Base-by-base conservation (phyloP, 2,888 invertebrate species). In the Apoda limacodes region DNA sequence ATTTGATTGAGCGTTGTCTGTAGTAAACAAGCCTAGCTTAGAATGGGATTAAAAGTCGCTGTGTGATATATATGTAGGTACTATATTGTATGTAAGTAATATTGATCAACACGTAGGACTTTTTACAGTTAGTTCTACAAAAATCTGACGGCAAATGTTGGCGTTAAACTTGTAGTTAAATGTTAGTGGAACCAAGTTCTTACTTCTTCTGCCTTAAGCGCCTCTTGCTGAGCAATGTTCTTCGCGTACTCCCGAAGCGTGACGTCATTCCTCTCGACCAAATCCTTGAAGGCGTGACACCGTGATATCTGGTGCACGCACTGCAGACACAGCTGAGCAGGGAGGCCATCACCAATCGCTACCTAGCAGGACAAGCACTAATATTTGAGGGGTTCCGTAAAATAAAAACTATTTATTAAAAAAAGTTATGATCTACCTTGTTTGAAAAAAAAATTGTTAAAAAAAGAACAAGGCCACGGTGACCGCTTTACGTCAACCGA, bases 221-320 rank as follows among this genome's bases (percentile, higher is more conserved):
- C 43, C 3, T 52, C 56, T 34, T 71, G 62, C 21, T 69, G 67
- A 0, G 62, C 64, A 30, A 59, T 46, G 1, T 42, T 35, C 39
- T 60, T 58, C 21, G 57, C 61, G 19, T 71, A 82, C 19, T 84
- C 82, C 2, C 83, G 70, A 10, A 86, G 55, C n/a, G 74, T 72
- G 35, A 60, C 54, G 52, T 86, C 85, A 39, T 85, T 84, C 22
- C 83, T 70, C 50, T 85, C 85, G 6, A 84, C 83, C 34, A 82
- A 66, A 27, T 82, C 82, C 45, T 85, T 86, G 60, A 86, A 86
- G 13, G 86, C 84, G 52, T 85, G 82, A 50, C 83, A 84, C n/a
- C 86, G 72, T 0, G 85, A 85, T 11, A 86, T 83, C 47, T 86
- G 85, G 48, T 86, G 85, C 22, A 86, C 85, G 46, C 86, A 86